Percentiles rank a stretch among this genome's conserved stretches.
phyloP scores from a whole-genome alignment of 2,797 vertebrate species.

The Hydrolagus colliei region DNA sequence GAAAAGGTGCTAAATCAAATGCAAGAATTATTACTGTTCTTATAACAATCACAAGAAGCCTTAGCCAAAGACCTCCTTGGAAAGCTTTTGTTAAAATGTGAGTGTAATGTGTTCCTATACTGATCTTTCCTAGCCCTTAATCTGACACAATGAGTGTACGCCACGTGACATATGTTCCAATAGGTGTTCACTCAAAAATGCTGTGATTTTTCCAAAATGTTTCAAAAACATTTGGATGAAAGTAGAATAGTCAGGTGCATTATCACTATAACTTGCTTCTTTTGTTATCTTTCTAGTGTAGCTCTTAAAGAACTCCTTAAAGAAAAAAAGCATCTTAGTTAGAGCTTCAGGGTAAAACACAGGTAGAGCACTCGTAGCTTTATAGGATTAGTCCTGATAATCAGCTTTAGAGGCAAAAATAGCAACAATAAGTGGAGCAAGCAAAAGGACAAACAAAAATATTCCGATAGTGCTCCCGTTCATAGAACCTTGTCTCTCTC shows the following conservation, averaged over 20 bases:
- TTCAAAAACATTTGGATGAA: neutral
- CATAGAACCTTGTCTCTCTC: neutral
- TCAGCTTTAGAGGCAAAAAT: conserved; percentile 75
- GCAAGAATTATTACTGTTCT: no score
- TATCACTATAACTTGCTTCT: neutral
- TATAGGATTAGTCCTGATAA: conserved; percentile 74
- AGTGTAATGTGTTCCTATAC: neutral
- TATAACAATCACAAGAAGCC: neutral
- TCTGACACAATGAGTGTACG: neutral
- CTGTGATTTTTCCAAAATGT: neutral
- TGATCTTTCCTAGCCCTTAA: neutral
- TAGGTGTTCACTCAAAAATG: no score
- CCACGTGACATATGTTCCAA: no score
- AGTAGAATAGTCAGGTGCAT: neutral
- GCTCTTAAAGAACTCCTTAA: neutral
- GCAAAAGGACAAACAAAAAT: conserved; percentile 36
- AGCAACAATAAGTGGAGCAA: conserved; percentile 70
- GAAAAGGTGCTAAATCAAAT: no score
- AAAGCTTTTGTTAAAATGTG: neutral
- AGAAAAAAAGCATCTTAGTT: neutral
- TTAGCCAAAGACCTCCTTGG: neutral
- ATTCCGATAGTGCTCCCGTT: neutral
- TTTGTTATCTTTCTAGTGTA: neutral
- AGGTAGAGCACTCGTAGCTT: conserved; percentile 50
- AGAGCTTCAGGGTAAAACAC: conserved; percentile 35